Evolutionary conservation across 2,797 vertebrate species (phyloP), one percentile per base, ranked within the genome.

Genomic region (Rhodeus uyekii): DNA sequence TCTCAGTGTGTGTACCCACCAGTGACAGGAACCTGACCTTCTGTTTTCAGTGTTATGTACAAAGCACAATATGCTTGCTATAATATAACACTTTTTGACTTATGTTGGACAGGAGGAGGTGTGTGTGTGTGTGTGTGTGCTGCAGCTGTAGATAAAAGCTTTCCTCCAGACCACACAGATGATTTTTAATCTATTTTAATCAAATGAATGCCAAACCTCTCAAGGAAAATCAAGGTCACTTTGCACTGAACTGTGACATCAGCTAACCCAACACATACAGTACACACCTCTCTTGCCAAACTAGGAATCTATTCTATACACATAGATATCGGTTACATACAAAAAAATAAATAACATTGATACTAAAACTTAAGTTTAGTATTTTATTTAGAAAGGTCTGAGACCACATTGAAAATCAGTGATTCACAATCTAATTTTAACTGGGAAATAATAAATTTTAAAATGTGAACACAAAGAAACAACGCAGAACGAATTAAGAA

Each of bases 91-190:
- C n/a, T n/a, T n/a, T 73, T 46, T 71, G 27, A 71, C 42, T 71
- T 48, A 29, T 19, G 29, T 27, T 27, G 65, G n/a, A 22, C 12
- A 7, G 75, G 7, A 74, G 22, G 39, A 61, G 18, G 36, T 12
- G 27, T 22, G n/a, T 32, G 38, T 63, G 13, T 18, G 10, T 50
- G 34, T 44, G 3, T 44, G 39, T 13, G 16, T 18, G 10, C 34
- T 42, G 61, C 38, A 67, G 42, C 48, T 63, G 24, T 29, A 65
- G 13, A 48, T 78, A 75, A 85, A 78, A 78, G 81, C 67, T 69
- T 81, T 83, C 39, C 60, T 39, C 16, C 55, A 76, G n/a, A 75
- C 73, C 55, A 81, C 42, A 69, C 67, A 83, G 10, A 29, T 1
- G 0, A 19, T 2, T 5, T 55, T 24, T 10, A 13, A 27, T 7